Conservation (phyloP, 2,113 vertebrate species). For the Protobothrops flavoviridis region DNA sequence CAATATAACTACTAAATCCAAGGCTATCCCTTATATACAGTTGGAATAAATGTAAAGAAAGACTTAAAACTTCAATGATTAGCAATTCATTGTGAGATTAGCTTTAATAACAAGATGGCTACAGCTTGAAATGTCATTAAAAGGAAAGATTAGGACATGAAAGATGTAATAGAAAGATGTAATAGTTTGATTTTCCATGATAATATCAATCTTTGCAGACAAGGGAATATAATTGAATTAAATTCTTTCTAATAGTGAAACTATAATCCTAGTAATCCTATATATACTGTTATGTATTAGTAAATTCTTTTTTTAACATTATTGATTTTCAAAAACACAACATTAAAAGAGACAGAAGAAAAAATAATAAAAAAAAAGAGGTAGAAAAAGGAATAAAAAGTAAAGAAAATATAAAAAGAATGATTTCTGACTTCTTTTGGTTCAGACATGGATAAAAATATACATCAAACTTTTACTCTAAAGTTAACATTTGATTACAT, state of each 20-base stretch:
- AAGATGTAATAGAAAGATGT: background rate
- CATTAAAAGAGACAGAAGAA: background rate
- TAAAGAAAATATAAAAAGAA: background rate
- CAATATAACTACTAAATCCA: conserved; percentile 46
- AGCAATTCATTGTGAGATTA: background rate
- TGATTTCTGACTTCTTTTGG: background rate
- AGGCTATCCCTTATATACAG: conserved; percentile 36
- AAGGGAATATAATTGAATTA: background rate
- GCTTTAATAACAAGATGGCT: conserved; percentile 25
- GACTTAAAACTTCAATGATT: conserved; percentile 38
- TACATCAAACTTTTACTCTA: too few species aligned
- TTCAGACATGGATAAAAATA: background rate
- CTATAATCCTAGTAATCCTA: background rate
- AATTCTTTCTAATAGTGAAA: background rate
- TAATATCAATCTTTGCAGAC: background rate
- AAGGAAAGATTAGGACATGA: background rate
- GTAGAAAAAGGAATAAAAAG: background rate
- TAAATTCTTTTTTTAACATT: background rate
- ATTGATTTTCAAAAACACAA: background rate
- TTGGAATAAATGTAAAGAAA: conserved; percentile 39
- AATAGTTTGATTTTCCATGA: conserved; percentile 8
- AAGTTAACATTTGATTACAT: background rate
- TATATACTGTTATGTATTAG: background rate
- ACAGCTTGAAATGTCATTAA: conserved; percentile 31
- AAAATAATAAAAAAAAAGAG: background rate